Evolutionary conservation across 2,797 vertebrate genomes (phyloP).

Genomic region (Cottoperca gobio): DNA sequence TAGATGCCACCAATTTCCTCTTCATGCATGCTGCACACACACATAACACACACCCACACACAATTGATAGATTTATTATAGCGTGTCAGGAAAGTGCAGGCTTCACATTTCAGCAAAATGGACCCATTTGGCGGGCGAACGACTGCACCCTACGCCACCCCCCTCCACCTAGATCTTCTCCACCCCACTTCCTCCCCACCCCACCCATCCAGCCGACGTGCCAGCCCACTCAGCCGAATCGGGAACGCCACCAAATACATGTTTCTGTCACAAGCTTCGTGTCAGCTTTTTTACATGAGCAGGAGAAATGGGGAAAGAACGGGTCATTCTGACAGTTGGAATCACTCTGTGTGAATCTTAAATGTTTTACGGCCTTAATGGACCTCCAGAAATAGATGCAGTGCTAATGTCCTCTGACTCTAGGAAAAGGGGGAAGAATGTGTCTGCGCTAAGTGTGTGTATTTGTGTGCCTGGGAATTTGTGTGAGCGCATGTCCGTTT

Average conservation of each 20-base stretch:
- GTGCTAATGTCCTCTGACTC: conserved; percentile 81
- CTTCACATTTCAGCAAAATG: conserved; percentile 82
- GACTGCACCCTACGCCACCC: conserved; percentile 16
- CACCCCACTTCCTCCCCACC: conserved; percentile 40
- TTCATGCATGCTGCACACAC: conserved; percentile 53
- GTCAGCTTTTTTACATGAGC: conserved; percentile 73
- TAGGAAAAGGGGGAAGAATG: conserved; percentile 54
- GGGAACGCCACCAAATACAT: conserved; percentile 73
- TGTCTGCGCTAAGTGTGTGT: conserved; percentile 55
- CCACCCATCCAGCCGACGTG: conserved; percentile 36
- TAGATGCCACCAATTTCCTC: conserved; percentile 75
- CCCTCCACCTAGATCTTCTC: conserved; percentile 41
- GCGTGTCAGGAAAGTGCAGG: conserved; percentile 79
- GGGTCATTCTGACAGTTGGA: conserved; percentile 79
- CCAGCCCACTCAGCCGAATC: conserved; percentile 76
- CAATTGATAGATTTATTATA: conserved; percentile 83
- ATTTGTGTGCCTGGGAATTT: conserved; percentile 34
- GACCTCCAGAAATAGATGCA: conserved; percentile 83
- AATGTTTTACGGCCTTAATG: conserved; percentile 86
- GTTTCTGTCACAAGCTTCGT: conserved; percentile 82
- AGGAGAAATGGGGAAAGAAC: conserved; percentile 69
- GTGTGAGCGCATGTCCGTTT: conserved; percentile 36
- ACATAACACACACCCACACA: conserved; percentile 39
- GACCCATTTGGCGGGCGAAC: conserved; percentile 73
- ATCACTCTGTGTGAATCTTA: conserved; percentile 79